These are phyloP conservation scores for Catharus fuscescens DNA, from an alignment of 2,113 vertebrate genomes.

Conservation along the genomic window DNA sequence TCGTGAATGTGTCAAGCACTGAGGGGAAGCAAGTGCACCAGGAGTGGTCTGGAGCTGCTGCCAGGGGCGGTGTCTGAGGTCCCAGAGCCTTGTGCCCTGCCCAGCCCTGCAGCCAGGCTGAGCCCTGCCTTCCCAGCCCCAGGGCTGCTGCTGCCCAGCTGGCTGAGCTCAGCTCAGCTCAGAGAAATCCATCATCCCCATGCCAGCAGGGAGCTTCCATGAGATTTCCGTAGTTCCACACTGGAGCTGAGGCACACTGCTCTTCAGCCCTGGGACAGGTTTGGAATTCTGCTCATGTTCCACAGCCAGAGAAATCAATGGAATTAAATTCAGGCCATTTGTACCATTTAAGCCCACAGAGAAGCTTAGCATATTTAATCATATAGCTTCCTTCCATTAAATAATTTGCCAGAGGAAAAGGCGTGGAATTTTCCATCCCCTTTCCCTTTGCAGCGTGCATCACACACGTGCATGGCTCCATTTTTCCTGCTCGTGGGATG, in stretches of 20 bases:
- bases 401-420: neutral
- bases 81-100: neutral
- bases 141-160: neutral
- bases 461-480: neutral
- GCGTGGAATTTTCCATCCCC: neutral
- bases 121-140: neutral
- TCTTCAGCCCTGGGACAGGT: neutral
- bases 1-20: rapidly evolving
- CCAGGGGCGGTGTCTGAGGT: neutral
- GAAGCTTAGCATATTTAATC: conserved; percentile 28
- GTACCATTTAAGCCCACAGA: neutral
- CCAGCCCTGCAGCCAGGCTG: neutral
- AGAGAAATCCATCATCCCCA: rapidly evolving
- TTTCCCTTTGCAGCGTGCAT: neutral
- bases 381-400: neutral
- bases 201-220: rapidly evolving
- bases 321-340: neutral
- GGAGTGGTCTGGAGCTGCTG: neutral
- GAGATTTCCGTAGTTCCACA: neutral
- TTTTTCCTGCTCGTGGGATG: neutral
- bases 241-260: neutral
- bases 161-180: neutral
- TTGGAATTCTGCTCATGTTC: neutral
- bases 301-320: neutral
- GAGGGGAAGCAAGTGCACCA: neutral